These are phyloP conservation scores for Drosophila lacicola DNA, from an alignment of 2,888 invertebrate species.

Conservation along the genomic window DNA sequence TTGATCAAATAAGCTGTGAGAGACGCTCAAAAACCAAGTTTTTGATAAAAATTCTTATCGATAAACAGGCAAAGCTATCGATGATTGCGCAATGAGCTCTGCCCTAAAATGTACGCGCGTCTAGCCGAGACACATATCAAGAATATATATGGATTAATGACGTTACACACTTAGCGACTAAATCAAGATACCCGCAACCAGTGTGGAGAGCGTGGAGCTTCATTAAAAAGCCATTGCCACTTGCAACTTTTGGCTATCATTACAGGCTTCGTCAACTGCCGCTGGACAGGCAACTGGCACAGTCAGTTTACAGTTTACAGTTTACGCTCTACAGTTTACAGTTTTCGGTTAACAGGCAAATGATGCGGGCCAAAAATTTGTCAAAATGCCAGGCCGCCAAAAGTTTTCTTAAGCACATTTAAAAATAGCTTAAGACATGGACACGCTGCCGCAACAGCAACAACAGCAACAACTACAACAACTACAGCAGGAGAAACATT, in stretches of 20 bases:
- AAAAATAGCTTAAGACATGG: constrained; percentile 78
- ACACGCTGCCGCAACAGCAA: constrained; percentile 34
- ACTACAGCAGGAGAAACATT: background rate
- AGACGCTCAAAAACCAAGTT: no score
- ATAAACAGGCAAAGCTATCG: no score
- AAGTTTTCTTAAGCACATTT: constrained; percentile 68
- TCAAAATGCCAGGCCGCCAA: constrained; percentile 50
- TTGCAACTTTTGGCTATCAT: constrained; percentile 64
- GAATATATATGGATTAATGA: no score
- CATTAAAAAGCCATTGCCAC: constrained; percentile 77
- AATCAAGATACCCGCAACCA: no score
- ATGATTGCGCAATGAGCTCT: no score
- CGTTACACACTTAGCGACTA: no score
- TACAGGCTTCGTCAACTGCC: constrained; percentile 40
- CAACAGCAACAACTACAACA: constrained; percentile 24
- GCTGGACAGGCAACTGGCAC: constrained; percentile 43
- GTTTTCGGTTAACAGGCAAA: constrained; percentile 51
- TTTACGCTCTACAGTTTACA: constrained; percentile 31
- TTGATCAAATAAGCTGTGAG: no score
- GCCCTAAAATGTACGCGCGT: no score
- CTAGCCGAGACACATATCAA: no score
- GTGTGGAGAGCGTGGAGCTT: constrained; percentile 39
- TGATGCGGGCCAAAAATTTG: constrained; percentile 58
- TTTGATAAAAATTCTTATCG: no score
- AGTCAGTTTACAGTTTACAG: constrained; percentile 27